Conservation (phyloP, 2,113 vertebrate species). For the Grus americana region DNA sequence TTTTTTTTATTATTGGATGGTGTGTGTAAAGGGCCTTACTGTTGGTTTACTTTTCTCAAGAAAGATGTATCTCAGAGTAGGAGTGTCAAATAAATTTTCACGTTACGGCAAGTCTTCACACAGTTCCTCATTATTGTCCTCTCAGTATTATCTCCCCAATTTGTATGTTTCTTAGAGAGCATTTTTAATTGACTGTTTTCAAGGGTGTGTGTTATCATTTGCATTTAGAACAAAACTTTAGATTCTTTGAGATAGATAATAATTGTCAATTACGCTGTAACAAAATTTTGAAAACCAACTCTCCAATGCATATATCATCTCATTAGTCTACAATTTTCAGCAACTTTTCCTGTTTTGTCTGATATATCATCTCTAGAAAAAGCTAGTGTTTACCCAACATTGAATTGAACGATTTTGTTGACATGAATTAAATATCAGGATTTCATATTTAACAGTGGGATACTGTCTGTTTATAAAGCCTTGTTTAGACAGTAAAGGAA, state of each 20-base stretch:
- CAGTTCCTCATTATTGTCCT: neutral
- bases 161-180: neutral
- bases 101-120: neutral
- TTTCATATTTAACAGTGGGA: neutral
- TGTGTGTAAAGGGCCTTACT: fast-evolving
- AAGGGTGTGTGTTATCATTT: neutral
- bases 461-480: neutral
- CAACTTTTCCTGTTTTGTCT: neutral
- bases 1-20: neutral
- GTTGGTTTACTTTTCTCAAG: neutral
- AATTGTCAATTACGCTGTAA: neutral
- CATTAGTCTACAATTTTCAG: neutral
- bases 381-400: neutral
- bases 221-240: neutral
- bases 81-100: neutral
- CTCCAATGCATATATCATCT: neutral
- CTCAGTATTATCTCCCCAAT: neutral
- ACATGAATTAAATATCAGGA: neutral
- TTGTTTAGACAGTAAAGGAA: neutral
- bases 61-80: neutral
- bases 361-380: neutral
- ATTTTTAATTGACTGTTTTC: neutral
- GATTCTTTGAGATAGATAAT: neutral
- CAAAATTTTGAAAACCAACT: neutral
- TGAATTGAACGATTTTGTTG: neutral